These are phyloP conservation scores for Scaptomyza cyrtandrae DNA, from an alignment of 2,888 invertebrate genomes.

Conservation along the genomic window DNA sequence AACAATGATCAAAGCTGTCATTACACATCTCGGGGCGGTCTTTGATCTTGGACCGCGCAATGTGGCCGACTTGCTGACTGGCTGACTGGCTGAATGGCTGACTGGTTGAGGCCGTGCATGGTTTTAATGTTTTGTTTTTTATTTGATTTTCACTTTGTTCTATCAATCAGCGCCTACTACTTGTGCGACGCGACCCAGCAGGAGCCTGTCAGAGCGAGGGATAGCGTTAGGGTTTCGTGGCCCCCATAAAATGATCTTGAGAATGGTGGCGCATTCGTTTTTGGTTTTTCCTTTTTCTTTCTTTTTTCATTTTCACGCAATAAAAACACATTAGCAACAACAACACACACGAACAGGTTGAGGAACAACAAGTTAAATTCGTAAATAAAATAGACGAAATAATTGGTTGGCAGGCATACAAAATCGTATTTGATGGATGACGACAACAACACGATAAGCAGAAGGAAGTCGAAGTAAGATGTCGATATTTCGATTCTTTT, in stretches of 20 bases:
- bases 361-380: constrained; percentile 64
- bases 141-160: constrained; percentile 81
- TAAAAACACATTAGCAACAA: constrained; percentile 75
- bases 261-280: constrained; percentile 29
- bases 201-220: constrained; percentile 45
- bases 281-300: constrained; percentile 15
- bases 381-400: constrained; percentile 78
- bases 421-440: constrained; percentile 76
- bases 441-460: constrained; percentile 30
- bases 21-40: constrained; percentile 80
- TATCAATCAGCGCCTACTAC: constrained; percentile 80
- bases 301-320: constrained; percentile 67
- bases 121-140: constrained; percentile 79
- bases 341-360: constrained; percentile 40
- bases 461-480: constrained; percentile 60
- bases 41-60: constrained; percentile 79
- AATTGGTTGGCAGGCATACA: constrained; percentile 65
- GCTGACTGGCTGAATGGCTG: constrained; percentile 28
- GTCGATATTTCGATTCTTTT: constrained; percentile 25
- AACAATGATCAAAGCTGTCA: constrained; percentile 81
- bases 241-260: constrained; percentile 65
- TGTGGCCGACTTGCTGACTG: constrained; percentile 43
- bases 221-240: constrained; percentile 38
- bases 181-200: constrained; percentile 64
- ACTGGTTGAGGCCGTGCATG: constrained; percentile 38